These are phyloP conservation scores for Corvus hawaiiensis DNA, from an alignment of 2,113 vertebrate species.

Conservation along the genomic window DNA sequence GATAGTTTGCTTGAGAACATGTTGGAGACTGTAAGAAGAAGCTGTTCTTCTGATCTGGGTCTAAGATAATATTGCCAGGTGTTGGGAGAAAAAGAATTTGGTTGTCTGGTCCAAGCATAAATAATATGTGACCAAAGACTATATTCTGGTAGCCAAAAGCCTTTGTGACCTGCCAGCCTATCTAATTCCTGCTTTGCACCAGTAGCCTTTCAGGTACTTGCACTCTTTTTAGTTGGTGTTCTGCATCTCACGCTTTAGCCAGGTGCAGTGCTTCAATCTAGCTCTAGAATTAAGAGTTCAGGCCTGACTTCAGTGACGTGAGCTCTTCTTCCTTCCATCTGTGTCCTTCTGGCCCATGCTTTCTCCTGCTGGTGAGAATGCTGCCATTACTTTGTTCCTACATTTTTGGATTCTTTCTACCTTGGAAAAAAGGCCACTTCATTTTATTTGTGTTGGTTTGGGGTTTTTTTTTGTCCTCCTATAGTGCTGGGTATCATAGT, in stretches of 20 bases:
- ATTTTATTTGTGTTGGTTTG: not conserved
- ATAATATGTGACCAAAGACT: not conserved
- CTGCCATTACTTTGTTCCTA: not conserved
- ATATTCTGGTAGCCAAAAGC: not conserved
- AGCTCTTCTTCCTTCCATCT: not conserved
- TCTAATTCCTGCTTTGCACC: not conserved
- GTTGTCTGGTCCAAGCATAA: not conserved
- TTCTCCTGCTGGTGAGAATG: not conserved
- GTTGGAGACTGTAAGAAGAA: not conserved
- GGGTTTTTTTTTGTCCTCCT: not conserved
- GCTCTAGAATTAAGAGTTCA: not conserved
- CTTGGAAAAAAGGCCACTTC: not conserved
- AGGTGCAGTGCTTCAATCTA: not conserved
- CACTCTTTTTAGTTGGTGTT: rapidly evolving
- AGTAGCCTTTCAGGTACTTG: not conserved
- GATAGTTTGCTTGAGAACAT: not conserved
- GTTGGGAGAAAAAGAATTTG: not conserved
- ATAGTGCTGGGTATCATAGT: rapidly evolving
- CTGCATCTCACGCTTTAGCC: not conserved
- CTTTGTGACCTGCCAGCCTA: not conserved
- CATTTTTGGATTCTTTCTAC: not conserved
- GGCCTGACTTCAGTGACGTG: not conserved
- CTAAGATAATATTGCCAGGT: not conserved
- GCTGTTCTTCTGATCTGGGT: not conserved
- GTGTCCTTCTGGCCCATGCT: not conserved